phyloP scores from a whole-genome alignment of 2,113 vertebrate genomes.

The Myrmophylax atrothorax region DNA sequence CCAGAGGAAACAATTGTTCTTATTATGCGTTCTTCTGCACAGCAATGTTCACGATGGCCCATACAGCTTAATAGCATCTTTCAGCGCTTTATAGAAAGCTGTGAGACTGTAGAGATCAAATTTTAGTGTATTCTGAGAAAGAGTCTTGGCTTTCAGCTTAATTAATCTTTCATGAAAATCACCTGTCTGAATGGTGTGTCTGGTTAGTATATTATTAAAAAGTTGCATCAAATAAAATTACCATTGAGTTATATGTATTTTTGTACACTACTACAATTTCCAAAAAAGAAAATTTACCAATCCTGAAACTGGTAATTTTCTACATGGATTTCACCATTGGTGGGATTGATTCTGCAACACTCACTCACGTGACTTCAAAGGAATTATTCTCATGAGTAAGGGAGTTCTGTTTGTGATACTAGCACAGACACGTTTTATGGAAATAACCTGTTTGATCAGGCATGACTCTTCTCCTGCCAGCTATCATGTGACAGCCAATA shows the following conservation, averaged over 20 bases:
- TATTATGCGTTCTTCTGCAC: not conserved
- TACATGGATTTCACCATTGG: constrained; percentile 5
- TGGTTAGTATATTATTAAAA: not conserved
- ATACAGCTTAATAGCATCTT: not conserved
- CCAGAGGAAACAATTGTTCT: not conserved
- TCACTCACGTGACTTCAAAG: constrained; percentile 56
- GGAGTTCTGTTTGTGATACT: constrained; percentile 48
- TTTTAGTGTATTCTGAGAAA: not conserved
- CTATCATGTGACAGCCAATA: constrained; percentile 57
- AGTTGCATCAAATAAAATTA: not conserved
- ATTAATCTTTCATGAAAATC: not conserved
- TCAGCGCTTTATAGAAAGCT: not conserved
- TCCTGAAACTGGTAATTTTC: not conserved
- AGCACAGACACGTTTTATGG: constrained; percentile 65
- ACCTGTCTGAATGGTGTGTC: not conserved
- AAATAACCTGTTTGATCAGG: constrained; percentile 65
- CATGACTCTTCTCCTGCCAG: constrained; percentile 57
- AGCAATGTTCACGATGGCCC: not conserved
- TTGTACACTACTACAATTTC: not conserved
- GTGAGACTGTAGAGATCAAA: not conserved
- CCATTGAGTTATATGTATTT: not conserved
- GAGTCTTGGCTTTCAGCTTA: not conserved
- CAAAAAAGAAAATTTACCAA: not conserved
- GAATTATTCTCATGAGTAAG: constrained; percentile 50
- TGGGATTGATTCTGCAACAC: constrained; percentile 46